A percentile compares a stretch with the other conserved stretches of the same genome.
Conservation (phyloP, 2,113 vertebrate genomes). For the Coracopsis vasa region DNA sequence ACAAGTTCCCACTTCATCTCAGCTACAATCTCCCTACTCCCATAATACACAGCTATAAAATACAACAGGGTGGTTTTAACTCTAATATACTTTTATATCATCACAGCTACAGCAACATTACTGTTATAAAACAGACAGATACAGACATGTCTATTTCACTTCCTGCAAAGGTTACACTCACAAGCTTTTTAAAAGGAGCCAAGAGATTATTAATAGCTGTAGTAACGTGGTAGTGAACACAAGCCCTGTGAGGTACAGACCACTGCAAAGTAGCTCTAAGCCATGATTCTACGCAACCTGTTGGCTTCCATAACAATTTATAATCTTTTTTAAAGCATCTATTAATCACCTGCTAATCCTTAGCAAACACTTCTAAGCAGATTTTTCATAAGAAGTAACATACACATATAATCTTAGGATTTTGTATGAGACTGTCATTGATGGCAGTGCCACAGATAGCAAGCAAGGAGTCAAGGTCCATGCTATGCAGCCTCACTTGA, state of each 20-base stretch:
- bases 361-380: neutral
- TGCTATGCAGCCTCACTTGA: neutral
- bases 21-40: neutral
- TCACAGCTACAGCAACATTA: conserved; percentile 18
- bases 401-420: neutral
- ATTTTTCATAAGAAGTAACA: neutral
- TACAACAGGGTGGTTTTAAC: neutral
- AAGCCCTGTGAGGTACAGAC: neutral
- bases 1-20: neutral
- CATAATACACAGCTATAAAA: conserved; percentile 4
- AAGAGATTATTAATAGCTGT: neutral
- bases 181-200: conserved; percentile 12
- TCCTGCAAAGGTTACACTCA: conserved; percentile 11
- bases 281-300: neutral
- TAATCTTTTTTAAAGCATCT: neutral
- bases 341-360: neutral
- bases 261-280: neutral
- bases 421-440: neutral
- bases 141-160: conserved; percentile 27
- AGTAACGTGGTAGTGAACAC: neutral
- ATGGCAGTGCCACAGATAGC: neutral
- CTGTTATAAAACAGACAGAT: conserved; percentile 16
- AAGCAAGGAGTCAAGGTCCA: neutral
- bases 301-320: neutral
- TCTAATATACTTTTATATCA: conserved; percentile 29